Conservation (phyloP, 23 tunicate species). For the Clavelina lepadiformis region DNA sequence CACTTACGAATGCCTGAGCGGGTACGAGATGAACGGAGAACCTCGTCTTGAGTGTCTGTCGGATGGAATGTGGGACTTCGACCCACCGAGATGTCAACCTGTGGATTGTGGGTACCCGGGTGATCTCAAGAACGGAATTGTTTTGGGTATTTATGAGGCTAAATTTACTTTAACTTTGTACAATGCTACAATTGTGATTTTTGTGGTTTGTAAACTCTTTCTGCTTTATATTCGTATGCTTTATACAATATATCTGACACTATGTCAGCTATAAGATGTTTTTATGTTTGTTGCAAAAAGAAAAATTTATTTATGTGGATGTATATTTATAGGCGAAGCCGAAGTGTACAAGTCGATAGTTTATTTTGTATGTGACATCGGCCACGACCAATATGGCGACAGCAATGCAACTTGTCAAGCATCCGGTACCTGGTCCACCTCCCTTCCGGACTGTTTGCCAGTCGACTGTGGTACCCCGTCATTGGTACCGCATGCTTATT, state of each 20-base stretch:
- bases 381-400: constrained; percentile 44
- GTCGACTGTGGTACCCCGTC: constrained; percentile 79
- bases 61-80: constrained; percentile 61
- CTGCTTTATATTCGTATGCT: too few relatives aligned
- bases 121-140: constrained; percentile 34
- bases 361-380: constrained; percentile 51
- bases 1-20: constrained; percentile 40
- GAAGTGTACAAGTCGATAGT: too few relatives aligned
- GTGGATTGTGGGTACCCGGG: constrained; percentile 50
- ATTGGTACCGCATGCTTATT: constrained; percentile 23
- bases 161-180: background rate
- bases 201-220: background rate
- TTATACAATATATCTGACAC: background rate
- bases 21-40: constrained; percentile 61
- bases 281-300: too few relatives aligned
- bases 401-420: constrained; percentile 35
- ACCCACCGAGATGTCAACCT: constrained; percentile 69
- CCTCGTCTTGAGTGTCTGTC: constrained; percentile 30
- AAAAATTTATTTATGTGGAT: too few relatives aligned
- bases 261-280: too few relatives aligned
- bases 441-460: constrained; percentile 45
- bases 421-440: constrained; percentile 41
- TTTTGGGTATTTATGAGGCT: constrained; percentile 19
- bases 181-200: background rate
- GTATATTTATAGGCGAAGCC: too few relatives aligned